A percentile compares a stretch with the other conserved stretches of the same genome.
Conservation (phyloP, 1,140 invertebrate species). For the Drosophila kepulauana region DNA sequence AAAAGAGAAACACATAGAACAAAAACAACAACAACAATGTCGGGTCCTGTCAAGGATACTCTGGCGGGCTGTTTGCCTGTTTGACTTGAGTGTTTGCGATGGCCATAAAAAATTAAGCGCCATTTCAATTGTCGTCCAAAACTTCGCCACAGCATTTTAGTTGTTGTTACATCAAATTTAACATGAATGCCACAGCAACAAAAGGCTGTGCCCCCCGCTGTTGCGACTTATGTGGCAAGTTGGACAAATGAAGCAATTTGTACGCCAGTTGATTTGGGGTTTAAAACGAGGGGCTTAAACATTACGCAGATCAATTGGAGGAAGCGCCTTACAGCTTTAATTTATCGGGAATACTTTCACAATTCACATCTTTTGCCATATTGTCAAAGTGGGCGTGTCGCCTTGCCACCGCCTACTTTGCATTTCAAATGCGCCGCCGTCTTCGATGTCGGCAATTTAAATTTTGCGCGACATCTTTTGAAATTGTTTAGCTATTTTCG, state of each 20-base stretch:
- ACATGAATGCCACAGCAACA: slow-evolving; percentile 52
- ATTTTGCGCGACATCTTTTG: slow-evolving; percentile 78
- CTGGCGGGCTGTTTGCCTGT: slow-evolving; percentile 59
- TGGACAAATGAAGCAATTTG: slow-evolving; percentile 74
- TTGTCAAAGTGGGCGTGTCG: slow-evolving; percentile 49
- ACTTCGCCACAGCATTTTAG: slow-evolving; percentile 31
- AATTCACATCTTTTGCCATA: slow-evolving; percentile 18
- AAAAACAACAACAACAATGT: not conserved
- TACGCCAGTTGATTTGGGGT: slow-evolving; percentile 53
- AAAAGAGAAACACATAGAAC: not conserved
- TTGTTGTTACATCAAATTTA: slow-evolving; percentile 72
- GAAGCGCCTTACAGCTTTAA: slow-evolving; percentile 7
- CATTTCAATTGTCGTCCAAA: slow-evolving; percentile 71
- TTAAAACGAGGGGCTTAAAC: not conserved
- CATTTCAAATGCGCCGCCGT: slow-evolving; percentile 69
- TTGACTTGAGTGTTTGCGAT: slow-evolving; percentile 78
- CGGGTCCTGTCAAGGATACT: slow-evolving; percentile 70
- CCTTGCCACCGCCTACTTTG: slow-evolving; percentile 55
- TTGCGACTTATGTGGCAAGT: slow-evolving; percentile 11
- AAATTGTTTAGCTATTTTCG: slow-evolving; percentile 81
- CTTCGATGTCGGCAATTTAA: slow-evolving; percentile 54
- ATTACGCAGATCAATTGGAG: slow-evolving; percentile 22
- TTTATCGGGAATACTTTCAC: slow-evolving; percentile 13
- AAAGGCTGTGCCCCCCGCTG: not conserved
- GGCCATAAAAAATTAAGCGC: slow-evolving; percentile 80